Evolutionary conservation across 2,888 invertebrate species (phyloP).

Genomic region (Caenorhabditis sp.): DNA sequence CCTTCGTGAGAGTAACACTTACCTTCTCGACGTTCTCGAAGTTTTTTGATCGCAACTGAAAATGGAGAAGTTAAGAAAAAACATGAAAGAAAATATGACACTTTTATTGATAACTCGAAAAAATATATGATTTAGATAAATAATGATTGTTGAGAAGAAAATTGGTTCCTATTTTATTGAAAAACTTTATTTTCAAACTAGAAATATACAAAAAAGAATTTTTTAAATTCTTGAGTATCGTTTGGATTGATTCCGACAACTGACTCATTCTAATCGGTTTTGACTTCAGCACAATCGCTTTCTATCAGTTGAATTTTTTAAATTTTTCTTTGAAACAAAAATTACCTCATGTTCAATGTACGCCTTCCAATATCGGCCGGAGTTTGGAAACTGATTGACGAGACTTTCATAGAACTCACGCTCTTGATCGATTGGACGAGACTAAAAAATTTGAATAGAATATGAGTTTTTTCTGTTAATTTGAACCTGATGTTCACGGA

Average conservation of each 20-base stretch:
- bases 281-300: no score
- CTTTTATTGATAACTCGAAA: no score
- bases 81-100: slow-evolving; percentile 1
- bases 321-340: background rate
- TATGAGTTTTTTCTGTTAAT: background rate
- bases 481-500: slow-evolving; percentile 91
- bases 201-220: no score
- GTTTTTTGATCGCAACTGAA: slow-evolving; percentile 96
- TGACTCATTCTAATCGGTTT: no score
- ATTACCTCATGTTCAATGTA: slow-evolving; percentile 96
- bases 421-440: slow-evolving; percentile 89
- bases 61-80: no score
- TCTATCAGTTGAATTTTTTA: background rate
- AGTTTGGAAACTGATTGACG: slow-evolving; percentile 95
- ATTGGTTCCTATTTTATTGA: no score
- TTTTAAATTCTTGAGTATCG: background rate
- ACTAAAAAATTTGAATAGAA: slow-evolving; percentile 82
- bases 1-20: background rate
- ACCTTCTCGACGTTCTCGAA: slow-evolving; percentile 98
- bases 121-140: no score
- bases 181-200: no score
- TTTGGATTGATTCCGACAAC: no score
- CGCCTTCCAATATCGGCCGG: slow-evolving; percentile 98
- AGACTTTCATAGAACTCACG: slow-evolving; percentile 94
- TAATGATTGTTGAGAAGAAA: no score